Percentiles rank a stretch among this genome's conserved stretches.
These are phyloP conservation scores for Microctonus brassicae DNA, from an alignment of 2,888 invertebrate species.

Conservation along the genomic window DNA sequence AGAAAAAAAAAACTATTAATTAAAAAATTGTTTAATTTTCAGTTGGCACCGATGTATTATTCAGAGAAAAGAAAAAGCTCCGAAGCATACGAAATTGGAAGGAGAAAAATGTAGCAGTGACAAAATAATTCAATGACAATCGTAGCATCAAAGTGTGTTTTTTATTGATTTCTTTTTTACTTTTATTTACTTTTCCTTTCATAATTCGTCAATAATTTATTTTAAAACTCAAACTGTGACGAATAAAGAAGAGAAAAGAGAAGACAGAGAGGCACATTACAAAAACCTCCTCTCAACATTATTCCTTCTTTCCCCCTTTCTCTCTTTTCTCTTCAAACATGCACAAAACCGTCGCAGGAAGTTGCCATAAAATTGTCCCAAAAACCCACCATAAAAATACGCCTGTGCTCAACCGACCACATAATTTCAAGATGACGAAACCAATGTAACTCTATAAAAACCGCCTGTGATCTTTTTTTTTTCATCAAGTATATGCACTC, in stretches of 20 bases:
- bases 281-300: slow-evolving; percentile 13
- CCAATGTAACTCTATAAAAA: slow-evolving; percentile 30
- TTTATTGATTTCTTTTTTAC: too few relatives aligned
- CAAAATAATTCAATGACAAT: background rate
- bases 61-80: slow-evolving; percentile 82
- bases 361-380: slow-evolving; percentile 32
- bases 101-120: background rate
- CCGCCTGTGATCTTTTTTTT: slow-evolving; percentile 39
- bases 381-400: background rate
- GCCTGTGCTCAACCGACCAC: slow-evolving; percentile 36
- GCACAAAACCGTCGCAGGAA: slow-evolving; percentile 38
- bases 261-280: slow-evolving; percentile 8
- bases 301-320: slow-evolving; percentile 9
- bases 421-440: slow-evolving; percentile 43
- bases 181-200: slow-evolving; percentile 16
- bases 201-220: slow-evolving; percentile 32
- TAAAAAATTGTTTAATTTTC: slow-evolving; percentile 66
- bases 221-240: slow-evolving; percentile 27
- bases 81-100: slow-evolving; percentile 73
- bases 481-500: background rate
- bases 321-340: slow-evolving; percentile 11
- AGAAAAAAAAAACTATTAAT: slow-evolving; percentile 10
- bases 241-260: background rate
- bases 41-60: slow-evolving; percentile 79
- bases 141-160: background rate